phyloP scores from a whole-genome alignment of 2,797 vertebrate genomes.

The Pantherophis alleghaniensis region DNA sequence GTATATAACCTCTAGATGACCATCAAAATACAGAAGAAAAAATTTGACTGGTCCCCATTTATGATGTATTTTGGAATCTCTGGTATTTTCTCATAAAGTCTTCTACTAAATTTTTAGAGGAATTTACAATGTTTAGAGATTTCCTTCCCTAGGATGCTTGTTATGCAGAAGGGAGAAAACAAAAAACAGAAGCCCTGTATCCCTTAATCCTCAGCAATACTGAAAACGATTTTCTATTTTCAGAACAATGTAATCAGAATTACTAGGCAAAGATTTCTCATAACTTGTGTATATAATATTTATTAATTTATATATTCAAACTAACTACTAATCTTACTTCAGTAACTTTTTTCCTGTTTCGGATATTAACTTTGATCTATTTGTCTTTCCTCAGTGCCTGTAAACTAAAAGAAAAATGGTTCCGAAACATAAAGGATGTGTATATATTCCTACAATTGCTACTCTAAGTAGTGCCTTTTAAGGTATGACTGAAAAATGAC shows the following conservation, averaged over 20 bases:
- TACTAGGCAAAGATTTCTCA: background rate
- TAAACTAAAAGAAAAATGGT: background rate
- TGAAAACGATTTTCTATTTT: background rate
- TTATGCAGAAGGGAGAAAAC: slow-evolving; percentile 3
- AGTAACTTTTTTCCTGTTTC: background rate
- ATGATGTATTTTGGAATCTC: slow-evolving; percentile 36
- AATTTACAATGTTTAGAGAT: slow-evolving; percentile 32
- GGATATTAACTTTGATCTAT: background rate
- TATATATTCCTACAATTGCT: background rate
- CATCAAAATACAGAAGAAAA: slow-evolving; percentile 29
- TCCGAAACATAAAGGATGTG: background rate
- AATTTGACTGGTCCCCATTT: slow-evolving; percentile 19
- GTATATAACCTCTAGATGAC: slow-evolving; percentile 24
- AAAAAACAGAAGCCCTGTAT: background rate
- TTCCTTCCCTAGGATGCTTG: slow-evolving; percentile 23
- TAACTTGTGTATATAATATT: background rate
- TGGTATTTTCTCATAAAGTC: slow-evolving; percentile 37
- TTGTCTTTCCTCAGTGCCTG: background rate
- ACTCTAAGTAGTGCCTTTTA: background rate
- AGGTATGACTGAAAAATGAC: background rate
- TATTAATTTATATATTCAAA: background rate
- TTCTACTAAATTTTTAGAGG: slow-evolving; percentile 32
- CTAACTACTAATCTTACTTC: background rate
- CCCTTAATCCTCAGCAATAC: background rate
- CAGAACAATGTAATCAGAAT: background rate